These are phyloP conservation scores for Leistus spinibarbis DNA, from an alignment of 2,888 invertebrate genomes.

Conservation along the genomic window DNA sequence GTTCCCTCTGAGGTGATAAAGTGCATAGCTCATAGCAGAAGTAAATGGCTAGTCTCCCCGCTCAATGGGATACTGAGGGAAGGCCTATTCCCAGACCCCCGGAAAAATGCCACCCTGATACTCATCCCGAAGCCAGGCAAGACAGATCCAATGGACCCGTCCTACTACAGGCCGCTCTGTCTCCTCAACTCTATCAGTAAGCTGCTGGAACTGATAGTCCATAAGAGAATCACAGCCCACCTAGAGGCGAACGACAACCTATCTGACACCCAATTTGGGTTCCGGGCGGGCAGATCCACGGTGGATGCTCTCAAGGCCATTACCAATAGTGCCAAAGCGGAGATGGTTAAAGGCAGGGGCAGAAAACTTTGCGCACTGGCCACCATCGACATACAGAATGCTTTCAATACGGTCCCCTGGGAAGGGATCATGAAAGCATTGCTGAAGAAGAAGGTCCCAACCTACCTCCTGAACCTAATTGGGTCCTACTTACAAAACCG, in stretches of 20 bases:
- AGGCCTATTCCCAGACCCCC: not conserved
- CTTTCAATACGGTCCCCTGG: no score
- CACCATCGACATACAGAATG: no score
- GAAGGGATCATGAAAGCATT: no score
- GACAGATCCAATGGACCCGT: not conserved
- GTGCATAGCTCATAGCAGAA: no score
- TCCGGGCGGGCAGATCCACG: not conserved
- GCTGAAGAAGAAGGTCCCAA: no score
- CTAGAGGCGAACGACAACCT: not conserved
- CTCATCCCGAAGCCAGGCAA: conserved; percentile 2
- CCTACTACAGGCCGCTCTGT: not conserved
- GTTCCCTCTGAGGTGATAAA: no score
- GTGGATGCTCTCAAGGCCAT: not conserved
- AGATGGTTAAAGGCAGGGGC: not conserved
- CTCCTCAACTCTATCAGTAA: not conserved
- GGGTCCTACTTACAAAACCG: no score
- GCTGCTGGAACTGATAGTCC: not conserved
- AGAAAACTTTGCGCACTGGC: not conserved
- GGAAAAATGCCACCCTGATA: not conserved
- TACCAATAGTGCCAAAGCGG: not conserved
- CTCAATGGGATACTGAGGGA: no score
- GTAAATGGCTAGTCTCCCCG: no score
- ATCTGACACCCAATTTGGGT: not conserved
- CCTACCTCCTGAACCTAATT: no score
- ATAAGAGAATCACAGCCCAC: not conserved